Evolutionary conservation across 1,140 invertebrate genomes (phyloP).

Genomic region (Aphaenogaster rudis): DNA sequence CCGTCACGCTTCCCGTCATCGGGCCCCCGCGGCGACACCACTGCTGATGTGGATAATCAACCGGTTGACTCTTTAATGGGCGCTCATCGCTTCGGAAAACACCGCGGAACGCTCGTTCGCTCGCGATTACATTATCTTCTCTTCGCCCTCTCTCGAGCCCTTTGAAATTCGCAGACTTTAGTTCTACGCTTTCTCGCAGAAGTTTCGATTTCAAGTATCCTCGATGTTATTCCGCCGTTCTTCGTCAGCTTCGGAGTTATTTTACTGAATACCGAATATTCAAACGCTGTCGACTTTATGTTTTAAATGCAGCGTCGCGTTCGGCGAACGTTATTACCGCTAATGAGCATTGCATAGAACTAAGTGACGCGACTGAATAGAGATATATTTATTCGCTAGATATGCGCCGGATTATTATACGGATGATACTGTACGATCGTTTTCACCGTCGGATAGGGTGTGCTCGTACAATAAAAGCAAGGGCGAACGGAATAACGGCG

Average conservation of each 20-base stretch:
- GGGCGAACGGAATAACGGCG: conserved; percentile 14
- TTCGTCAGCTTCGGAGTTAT: background rate
- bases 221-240: background rate
- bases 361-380: background rate
- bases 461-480: background rate
- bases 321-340: conserved; percentile 13
- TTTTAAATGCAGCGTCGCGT: background rate
- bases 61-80: conserved; percentile 53
- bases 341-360: conserved; percentile 11
- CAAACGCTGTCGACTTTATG: background rate
- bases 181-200: background rate
- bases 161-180: background rate
- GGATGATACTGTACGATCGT: background rate
- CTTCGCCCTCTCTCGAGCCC: background rate
- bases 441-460: background rate
- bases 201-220: conserved; percentile 16
- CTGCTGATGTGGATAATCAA: conserved; percentile 49
- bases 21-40: background rate
- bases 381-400: background rate
- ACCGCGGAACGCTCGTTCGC: background rate
- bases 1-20: conserved; percentile 22
- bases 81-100: conserved; percentile 41
- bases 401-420: background rate
- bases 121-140: conserved; percentile 18
- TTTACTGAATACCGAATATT: conserved; percentile 23